A percentile compares a stretch with the other conserved stretches of the same genome.
Evolutionary conservation across 2,113 vertebrate species (phyloP).

Genomic region (Sakesphorus luctuosus): DNA sequence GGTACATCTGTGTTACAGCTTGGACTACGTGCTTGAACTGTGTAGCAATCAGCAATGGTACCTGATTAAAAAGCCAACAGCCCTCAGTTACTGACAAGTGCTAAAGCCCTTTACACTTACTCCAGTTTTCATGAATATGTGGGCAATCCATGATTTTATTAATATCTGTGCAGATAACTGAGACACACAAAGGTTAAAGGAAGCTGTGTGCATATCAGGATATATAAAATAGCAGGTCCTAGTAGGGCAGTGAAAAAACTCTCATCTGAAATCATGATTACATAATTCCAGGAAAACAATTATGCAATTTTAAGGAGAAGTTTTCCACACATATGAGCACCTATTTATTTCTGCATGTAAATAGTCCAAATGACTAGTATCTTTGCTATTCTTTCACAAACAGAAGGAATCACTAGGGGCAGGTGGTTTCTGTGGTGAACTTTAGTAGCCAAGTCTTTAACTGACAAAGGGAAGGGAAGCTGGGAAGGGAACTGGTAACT

Average conservation of each 20-base stretch:
- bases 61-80: neutral
- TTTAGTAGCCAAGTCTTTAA: neutral
- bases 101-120: neutral
- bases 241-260: neutral
- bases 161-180: neutral
- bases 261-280: neutral
- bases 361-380: neutral
- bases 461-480: neutral
- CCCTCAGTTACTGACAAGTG: accelerated
- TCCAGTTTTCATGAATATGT: neutral
- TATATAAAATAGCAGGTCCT: neutral
- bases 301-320: neutral
- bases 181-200: neutral
- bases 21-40: neutral
- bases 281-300: neutral
- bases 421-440: neutral
- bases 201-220: neutral
- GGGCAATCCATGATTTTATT: neutral
- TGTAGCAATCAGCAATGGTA: neutral
- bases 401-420: neutral
- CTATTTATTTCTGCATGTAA: neutral
- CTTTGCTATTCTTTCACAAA: neutral
- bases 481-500: neutral
- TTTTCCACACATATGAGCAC: neutral
- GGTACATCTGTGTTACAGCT: neutral